These are phyloP conservation scores for Nothocercus nigrocapillus DNA, from an alignment of 2,113 vertebrate genomes.

Conservation along the genomic window DNA sequence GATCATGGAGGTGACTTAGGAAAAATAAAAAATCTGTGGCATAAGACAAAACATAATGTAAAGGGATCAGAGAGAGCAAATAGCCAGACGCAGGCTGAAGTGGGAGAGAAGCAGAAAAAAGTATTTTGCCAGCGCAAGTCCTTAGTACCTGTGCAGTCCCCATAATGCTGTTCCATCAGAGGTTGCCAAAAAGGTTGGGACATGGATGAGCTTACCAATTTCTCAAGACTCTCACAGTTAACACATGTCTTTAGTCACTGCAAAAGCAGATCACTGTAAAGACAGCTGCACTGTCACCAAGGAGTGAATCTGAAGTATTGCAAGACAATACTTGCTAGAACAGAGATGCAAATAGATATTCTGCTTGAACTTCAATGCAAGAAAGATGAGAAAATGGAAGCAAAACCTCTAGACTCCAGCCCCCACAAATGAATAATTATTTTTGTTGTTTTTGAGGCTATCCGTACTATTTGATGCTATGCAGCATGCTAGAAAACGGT, in stretches of 20 bases:
- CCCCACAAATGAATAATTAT: neutral
- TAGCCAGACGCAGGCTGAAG: neutral
- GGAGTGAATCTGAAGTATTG: neutral
- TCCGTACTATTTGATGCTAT: neutral
- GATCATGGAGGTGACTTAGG: neutral
- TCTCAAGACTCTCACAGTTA: neutral
- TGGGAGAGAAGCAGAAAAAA: neutral
- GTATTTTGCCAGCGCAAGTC: neutral
- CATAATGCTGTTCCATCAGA: neutral
- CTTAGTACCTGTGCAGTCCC: neutral
- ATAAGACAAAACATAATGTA: neutral
- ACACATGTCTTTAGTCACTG: neutral
- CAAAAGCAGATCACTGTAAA: neutral
- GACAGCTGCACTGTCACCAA: neutral
- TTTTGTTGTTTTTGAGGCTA: neutral
- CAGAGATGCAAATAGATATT: neutral
- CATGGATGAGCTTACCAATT: neutral
- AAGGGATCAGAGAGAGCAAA: neutral
- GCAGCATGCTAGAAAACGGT: neutral
- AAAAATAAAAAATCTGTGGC: neutral
- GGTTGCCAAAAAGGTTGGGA: neutral
- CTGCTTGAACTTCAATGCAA: neutral
- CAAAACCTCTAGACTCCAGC: neutral
- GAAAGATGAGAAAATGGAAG: neutral
- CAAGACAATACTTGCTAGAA: neutral